Conservation (phyloP, 2,888 invertebrate genomes). For the Zhuqinia jingwanae region DNA sequence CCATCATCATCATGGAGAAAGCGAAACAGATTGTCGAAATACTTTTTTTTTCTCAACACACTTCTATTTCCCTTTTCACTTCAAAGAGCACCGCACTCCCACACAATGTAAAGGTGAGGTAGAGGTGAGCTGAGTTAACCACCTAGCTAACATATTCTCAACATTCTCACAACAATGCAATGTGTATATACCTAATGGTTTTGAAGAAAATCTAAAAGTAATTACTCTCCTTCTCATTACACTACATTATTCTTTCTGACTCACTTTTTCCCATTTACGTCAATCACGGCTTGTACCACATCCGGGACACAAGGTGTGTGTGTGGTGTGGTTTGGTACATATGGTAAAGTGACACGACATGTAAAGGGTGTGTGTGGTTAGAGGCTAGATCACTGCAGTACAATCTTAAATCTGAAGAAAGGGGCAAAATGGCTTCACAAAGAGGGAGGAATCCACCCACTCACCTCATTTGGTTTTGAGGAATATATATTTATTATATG, state of each 20-base stretch:
- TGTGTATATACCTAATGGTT: neutral
- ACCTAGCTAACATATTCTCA: neutral
- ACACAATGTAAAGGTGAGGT: slow-evolving; percentile 18
- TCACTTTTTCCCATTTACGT: slow-evolving; percentile 43
- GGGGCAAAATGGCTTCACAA: neutral
- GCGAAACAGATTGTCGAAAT: slow-evolving; percentile 15
- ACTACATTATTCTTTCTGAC: slow-evolving; percentile 25
- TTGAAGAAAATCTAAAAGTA: slow-evolving; percentile 28
- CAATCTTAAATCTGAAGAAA: neutral
- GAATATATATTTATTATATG: neutral
- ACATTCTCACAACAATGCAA: neutral
- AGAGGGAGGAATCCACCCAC: neutral
- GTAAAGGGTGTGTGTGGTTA: neutral
- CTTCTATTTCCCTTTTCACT: neutral
- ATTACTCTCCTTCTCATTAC: slow-evolving; percentile 31
- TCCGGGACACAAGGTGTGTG: neutral
- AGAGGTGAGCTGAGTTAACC: neutral
- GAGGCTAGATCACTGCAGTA: neutral
- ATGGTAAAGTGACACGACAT: neutral
- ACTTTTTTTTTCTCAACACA: neutral
- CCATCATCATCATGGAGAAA: neutral
- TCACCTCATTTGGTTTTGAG: neutral
- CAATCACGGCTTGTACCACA: slow-evolving; percentile 22
- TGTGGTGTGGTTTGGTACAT: no score
- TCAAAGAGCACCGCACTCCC: slow-evolving; percentile 13